These are phyloP conservation scores for Pterostichus niger DNA, from an alignment of 2,888 invertebrate genomes.

Conservation along the genomic window DNA sequence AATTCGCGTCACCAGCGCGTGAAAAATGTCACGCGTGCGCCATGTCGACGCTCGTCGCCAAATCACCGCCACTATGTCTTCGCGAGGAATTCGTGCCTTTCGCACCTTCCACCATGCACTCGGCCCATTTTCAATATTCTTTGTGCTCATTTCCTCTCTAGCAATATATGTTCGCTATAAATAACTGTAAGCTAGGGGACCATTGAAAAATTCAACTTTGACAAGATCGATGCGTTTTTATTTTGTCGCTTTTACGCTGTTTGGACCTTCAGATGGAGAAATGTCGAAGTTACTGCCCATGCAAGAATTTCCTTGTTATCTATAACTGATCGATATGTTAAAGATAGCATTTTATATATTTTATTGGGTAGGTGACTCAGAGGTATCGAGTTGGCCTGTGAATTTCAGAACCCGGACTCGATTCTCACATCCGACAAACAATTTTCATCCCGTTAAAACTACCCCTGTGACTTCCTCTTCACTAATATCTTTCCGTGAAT, in stretches of 20 bases:
- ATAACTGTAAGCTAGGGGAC: constrained; percentile 29
- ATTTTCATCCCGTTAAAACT: too few relatives aligned
- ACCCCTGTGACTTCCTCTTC: too few relatives aligned
- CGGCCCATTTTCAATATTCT: constrained; percentile 6
- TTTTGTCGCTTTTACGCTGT: neutral
- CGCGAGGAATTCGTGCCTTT: neutral
- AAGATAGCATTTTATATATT: too few relatives aligned
- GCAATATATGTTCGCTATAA: constrained; percentile 30
- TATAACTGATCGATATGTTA: too few relatives aligned
- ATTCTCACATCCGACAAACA: too few relatives aligned
- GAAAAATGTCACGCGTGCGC: constrained; percentile 63
- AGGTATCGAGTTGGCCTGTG: too few relatives aligned
- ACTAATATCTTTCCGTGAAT: too few relatives aligned
- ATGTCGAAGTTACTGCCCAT: too few relatives aligned
- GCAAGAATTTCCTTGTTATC: too few relatives aligned
- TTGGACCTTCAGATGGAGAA: constrained; percentile 1
- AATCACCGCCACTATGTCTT: constrained; percentile 19
- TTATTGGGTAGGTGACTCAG: too few relatives aligned
- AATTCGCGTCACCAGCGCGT: constrained; percentile 57
- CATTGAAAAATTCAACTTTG: constrained; percentile 35
- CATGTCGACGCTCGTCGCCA: constrained; percentile 19
- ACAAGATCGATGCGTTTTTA: constrained; percentile 40
- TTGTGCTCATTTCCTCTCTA: neutral
- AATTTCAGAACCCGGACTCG: too few relatives aligned
- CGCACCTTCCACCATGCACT: neutral